Conservation (phyloP, 2,113 vertebrate genomes). For the Naja naja region DNA sequence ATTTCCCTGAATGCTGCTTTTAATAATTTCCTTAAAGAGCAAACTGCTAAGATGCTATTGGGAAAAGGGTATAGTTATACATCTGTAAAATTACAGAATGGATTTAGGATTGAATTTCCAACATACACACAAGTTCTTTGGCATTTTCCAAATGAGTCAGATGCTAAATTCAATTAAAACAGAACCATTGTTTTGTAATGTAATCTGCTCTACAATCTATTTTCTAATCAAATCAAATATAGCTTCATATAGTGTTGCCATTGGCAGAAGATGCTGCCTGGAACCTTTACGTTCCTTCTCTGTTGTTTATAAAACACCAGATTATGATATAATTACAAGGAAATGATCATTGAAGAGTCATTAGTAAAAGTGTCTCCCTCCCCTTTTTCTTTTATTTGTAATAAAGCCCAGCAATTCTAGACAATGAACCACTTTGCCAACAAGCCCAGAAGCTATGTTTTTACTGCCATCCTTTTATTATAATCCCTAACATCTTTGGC, state of each 20-base stretch:
- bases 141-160: constrained; percentile 20
- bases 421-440: neutral
- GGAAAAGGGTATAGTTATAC: neutral
- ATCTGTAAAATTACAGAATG: neutral
- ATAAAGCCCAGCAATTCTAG: constrained; percentile 1
- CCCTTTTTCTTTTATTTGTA: neutral
- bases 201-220: constrained; percentile 28
- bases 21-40: constrained; percentile 10
- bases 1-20: neutral
- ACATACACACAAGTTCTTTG: neutral
- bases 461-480: neutral
- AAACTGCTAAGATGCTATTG: neutral
- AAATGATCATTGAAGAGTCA: constrained; percentile 25
- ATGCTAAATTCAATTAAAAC: constrained; percentile 45
- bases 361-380: neutral
- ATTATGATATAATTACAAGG: constrained; percentile 19
- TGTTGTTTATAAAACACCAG: constrained; percentile 8
- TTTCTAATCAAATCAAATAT: constrained; percentile 37
- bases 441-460: neutral
- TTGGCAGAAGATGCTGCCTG: neutral
- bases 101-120: neutral
- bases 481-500: neutral
- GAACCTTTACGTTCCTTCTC: constrained; percentile 17
- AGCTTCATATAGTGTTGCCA: constrained; percentile 1
- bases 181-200: constrained; percentile 27